Percentiles rank a stretch among this genome's conserved stretches.
phyloP scores from a whole-genome alignment of 2,888 invertebrate species.

The Tubulanus polymorphus region DNA sequence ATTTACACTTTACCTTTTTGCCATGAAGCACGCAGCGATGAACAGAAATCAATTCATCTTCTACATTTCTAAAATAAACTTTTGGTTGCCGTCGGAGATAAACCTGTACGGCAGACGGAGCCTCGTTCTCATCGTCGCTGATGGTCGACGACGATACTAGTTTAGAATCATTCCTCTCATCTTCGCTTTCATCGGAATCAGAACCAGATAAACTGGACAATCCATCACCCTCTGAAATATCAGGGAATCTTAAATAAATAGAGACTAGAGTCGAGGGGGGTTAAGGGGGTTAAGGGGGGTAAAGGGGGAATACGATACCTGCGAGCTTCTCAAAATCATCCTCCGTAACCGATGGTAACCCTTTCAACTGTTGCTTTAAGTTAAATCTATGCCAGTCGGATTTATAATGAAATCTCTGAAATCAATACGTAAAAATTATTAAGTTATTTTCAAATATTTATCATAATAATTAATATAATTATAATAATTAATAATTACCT shows the following conservation, averaged over 20 bases:
- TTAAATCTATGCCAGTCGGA: constrained; percentile 83
- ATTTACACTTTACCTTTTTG: constrained; percentile 56
- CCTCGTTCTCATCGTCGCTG: not conserved
- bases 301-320: constrained; percentile 30
- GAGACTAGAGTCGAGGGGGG: no score
- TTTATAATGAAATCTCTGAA: constrained; percentile 70
- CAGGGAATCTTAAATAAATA: constrained; percentile 17
- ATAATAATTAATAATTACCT: not conserved
- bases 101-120: no score
- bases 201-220: constrained; percentile 68
- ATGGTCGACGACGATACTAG: not conserved
- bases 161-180: not conserved
- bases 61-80: constrained; percentile 68
- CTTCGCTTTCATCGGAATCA: constrained; percentile 46
- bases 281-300: no score
- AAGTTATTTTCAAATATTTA: not conserved
- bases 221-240: constrained; percentile 57
- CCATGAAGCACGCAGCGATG: constrained; percentile 70
- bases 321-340: constrained; percentile 58
- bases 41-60: constrained; percentile 69
- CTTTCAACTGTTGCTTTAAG: constrained; percentile 67
- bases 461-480: not conserved
- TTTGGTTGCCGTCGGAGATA: constrained; percentile 60
- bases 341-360: constrained; percentile 59
- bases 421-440: constrained; percentile 2